Base-by-base conservation (phyloP, 2,797 vertebrate genomes). In the Synanceia verrucosa region DNA sequence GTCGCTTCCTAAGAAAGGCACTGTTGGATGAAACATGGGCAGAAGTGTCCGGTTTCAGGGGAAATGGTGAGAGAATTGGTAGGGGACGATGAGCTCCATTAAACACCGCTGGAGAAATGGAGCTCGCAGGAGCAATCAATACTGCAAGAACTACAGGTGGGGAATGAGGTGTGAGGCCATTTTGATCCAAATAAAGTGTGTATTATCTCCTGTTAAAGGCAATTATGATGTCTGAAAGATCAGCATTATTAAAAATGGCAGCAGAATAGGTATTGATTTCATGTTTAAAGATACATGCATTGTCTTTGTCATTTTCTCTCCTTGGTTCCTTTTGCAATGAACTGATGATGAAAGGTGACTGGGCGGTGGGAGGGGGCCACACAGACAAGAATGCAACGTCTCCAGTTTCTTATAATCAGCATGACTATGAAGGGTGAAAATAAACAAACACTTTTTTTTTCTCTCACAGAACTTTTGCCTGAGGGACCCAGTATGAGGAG, bases 1-100 rank as follows among this genome's bases (percentile, higher is more conserved):
- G 88, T 95, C 92, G 64, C 88, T 76, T 84, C 86, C 89, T 78
- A 91, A 86, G 91, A 88, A 86, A 91, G 92, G 86, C 84, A 92
- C 91, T 81, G 94, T 74, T 90, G 94, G 94, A 92, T 91, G 94
- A 94, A 84, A 91, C 90, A 88, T 89, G 82, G 76, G 71, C 73
- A 39, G 0, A 0, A 92, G 96, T 91, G 94, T 96, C 92, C 68
- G 82, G 89, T 96, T 96, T 95, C 95, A 91, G 93, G 82, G 91
- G 86, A 91, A 88, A 89, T 75, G 89, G 87, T 79, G 88, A 84
- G 86, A 75, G 84, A 92, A 79, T 86, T 79, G 89, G 81, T 69
- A 13, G 75, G 84, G 59, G 90, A 90, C 85, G 91, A 81, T 86
- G 90, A 88, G 94, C 94, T 92, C 93, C 95, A 94, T 95, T 96